Percentiles rank a stretch among this genome's conserved stretches.
These are phyloP conservation scores for Harpagifer antarcticus DNA, from an alignment of 2,797 vertebrate species.

Conservation along the genomic window DNA sequence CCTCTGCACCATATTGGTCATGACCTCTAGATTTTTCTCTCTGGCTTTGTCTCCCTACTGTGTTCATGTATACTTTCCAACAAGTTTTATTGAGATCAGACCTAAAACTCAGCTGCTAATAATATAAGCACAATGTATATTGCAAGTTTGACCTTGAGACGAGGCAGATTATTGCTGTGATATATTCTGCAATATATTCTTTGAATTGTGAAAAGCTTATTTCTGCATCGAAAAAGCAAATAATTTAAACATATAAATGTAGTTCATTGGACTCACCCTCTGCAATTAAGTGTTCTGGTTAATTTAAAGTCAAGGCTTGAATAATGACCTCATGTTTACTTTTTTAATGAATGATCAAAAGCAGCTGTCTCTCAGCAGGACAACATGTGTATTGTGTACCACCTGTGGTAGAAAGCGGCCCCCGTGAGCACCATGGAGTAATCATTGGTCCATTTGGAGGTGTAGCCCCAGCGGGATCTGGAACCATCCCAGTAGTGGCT, in stretches of 20 bases:
- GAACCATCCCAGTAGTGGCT: conserved; percentile 93
- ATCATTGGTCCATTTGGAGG: conserved; percentile 89
- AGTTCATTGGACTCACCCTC: not conserved
- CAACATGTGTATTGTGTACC: conserved; percentile 53
- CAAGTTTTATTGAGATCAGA: too few relatives aligned
- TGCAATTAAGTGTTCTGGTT: not conserved
- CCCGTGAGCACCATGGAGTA: conserved; percentile 89
- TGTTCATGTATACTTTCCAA: too few relatives aligned
- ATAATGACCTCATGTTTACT: not conserved
- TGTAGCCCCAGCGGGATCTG: conserved; percentile 89
- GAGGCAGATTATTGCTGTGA: too few relatives aligned
- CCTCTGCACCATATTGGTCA: too few relatives aligned
- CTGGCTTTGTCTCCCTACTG: too few relatives aligned
- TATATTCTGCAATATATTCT: too few relatives aligned
- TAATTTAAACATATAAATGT: too few relatives aligned
- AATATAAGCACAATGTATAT: too few relatives aligned
- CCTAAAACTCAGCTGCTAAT: too few relatives aligned
- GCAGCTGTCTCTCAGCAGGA: not conserved
- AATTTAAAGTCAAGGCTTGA: not conserved
- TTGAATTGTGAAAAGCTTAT: not conserved
- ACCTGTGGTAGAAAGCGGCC: conserved; percentile 88
- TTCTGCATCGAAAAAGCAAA: not conserved
- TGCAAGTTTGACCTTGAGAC: too few relatives aligned
- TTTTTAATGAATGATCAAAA: not conserved
- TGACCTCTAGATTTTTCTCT: too few relatives aligned